Base-by-base conservation (phyloP, 1,140 invertebrate genomes). In the Pollicipes pollicipes region DNA sequence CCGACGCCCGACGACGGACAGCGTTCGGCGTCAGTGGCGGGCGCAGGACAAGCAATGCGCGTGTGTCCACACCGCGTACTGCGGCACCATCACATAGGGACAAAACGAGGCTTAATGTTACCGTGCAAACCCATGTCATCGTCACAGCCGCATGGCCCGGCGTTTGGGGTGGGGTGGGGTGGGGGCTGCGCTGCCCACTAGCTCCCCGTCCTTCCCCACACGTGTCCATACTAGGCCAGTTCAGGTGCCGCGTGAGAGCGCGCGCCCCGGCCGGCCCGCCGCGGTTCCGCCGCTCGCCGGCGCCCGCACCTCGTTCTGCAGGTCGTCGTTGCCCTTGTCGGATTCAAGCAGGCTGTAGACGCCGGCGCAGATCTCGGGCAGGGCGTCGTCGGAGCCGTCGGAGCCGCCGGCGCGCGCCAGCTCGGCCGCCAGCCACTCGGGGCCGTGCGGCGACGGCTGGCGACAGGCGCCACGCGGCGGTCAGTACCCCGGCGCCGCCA, bases 231-330 rank as follows among this genome's bases (percentile, higher is more conserved):
- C n/a, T n/a, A n/a, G n/a, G n/a, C n/a, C n/a, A n/a, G n/a, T n/a
- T n/a, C n/a, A n/a, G n/a, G n/a, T n/a, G n/a, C n/a, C n/a, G n/a
- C n/a, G n/a, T n/a, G n/a, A n/a, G n/a, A n/a, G n/a, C n/a, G n/a
- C n/a, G n/a, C n/a, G n/a, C n/a, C n/a, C n/a, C n/a, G n/a, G n/a
- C n/a, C n/a, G n/a, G n/a, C n/a, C n/a, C n/a, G n/a, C n/a, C n/a
- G n/a, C n/a, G n/a, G n/a, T n/a, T n/a, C n/a, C n/a, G n/a, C n/a
- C n/a, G n/a, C n/a, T n/a, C n/a, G n/a, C n/a, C n/a, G n/a, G n/a
- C n/a, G n/a, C n/a, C n/a, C 27, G 37, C 28, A 83, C 83, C 76
- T 93, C 90, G 81, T 88, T 90, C 77, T 95, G 89, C 71, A 93
- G 78, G 77, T 90, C 88, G 76, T 90, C 86, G 77, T 87, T 77